Conservation (phyloP, 2,113 vertebrate genomes). For the Scalopus aquaticus region DNA sequence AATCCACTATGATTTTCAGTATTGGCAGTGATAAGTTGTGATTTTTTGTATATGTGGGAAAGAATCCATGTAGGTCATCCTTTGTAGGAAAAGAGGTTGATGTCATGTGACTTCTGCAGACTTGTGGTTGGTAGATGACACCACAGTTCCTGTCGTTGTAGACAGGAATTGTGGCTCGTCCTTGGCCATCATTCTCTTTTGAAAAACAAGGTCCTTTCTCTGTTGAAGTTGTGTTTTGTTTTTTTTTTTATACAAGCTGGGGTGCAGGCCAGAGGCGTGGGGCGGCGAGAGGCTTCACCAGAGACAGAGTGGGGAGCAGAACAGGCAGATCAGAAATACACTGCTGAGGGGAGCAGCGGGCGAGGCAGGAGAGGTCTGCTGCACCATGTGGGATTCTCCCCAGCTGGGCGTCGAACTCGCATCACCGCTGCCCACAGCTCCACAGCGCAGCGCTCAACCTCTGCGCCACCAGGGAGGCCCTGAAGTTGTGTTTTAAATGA, state of each 20-base stretch:
- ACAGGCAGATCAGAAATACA: too few relatives aligned
- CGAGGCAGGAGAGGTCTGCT: too few relatives aligned
- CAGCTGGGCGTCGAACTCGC: too few relatives aligned
- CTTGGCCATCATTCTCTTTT: not conserved
- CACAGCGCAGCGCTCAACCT: too few relatives aligned
- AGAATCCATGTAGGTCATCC: not conserved
- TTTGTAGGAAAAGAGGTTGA: not conserved
- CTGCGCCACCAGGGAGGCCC: too few relatives aligned
- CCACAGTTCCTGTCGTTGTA: not conserved
- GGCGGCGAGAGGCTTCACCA: too few relatives aligned
- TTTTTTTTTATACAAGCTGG: too few relatives aligned
- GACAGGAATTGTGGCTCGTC: not conserved
- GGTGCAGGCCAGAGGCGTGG: too few relatives aligned
- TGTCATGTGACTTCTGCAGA: not conserved
- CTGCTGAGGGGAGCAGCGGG: too few relatives aligned
- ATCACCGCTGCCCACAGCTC: too few relatives aligned
- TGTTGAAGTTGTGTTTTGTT: not conserved
- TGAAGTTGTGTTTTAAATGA: constrained; percentile 1
- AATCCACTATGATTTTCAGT: not conserved
- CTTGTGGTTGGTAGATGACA: not conserved
- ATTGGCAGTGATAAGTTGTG: not conserved
- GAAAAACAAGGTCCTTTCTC: not conserved
- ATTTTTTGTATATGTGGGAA: constrained; percentile 27
- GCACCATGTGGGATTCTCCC: too few relatives aligned
- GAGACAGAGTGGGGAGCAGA: too few relatives aligned